Percentiles rank a stretch among this genome's conserved stretches.
Conservation (phyloP, 30 jellyfish, hydroid and myxozoan species). For the Sanderia malayensis region DNA sequence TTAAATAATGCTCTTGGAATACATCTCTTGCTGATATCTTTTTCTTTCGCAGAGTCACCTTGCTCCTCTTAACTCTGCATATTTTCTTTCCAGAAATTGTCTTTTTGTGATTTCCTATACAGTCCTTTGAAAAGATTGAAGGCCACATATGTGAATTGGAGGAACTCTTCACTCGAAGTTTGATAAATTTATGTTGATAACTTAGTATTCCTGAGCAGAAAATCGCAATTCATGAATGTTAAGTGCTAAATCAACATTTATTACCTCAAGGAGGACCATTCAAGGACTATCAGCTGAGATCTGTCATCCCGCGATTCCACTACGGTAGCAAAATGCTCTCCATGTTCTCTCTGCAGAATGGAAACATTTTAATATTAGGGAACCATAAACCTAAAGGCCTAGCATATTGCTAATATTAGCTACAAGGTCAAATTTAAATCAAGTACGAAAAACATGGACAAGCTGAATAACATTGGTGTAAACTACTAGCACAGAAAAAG, state of each 20-base stretch:
- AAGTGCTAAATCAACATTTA: constrained; percentile 4
- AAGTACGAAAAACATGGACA: constrained; percentile 8
- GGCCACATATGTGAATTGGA: constrained; percentile 15
- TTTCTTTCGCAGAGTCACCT: constrained; percentile 31
- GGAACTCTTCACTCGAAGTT: constrained; percentile 12
- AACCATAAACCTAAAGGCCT: constrained; percentile 17
- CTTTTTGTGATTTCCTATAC: constrained; percentile 32
- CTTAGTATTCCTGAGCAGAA: constrained; percentile 12
- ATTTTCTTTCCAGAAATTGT: constrained; percentile 19
- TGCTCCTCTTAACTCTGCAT: constrained; percentile 27
- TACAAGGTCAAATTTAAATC: constrained; percentile 8
- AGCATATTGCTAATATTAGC: constrained; percentile 3
- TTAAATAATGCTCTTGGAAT: constrained; percentile 31
- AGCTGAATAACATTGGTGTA: constrained; percentile 4
- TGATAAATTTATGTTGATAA: constrained; percentile 4
- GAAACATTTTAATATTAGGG: constrained; percentile 8
- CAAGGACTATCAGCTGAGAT: constrained; percentile 8
- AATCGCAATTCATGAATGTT: neutral
- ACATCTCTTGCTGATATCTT: constrained; percentile 30
- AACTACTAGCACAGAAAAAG: constrained; percentile 2
- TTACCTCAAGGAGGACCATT: constrained; percentile 7
- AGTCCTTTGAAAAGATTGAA: constrained; percentile 21
- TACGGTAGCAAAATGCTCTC: constrained; percentile 6
- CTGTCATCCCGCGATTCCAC: constrained; percentile 15
- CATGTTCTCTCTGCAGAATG: neutral